Percentiles rank a stretch among this genome's conserved stretches.
These are phyloP conservation scores for Xylota sylvarum DNA, from an alignment of 2,888 invertebrate genomes.

Conservation along the genomic window DNA sequence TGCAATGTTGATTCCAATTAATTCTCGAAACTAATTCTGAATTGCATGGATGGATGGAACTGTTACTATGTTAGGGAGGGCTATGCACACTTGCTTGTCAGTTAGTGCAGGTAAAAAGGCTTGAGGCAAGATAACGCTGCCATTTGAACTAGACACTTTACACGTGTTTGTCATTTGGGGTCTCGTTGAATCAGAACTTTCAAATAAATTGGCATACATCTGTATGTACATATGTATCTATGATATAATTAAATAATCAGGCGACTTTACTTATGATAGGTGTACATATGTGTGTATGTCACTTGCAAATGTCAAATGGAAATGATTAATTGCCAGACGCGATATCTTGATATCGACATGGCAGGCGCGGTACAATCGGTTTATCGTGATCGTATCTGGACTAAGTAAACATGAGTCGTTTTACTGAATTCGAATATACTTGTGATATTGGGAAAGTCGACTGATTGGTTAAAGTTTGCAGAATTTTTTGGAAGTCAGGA, in stretches of 20 bases:
- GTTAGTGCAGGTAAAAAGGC: not conserved
- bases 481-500: not conserved
- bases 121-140: constrained; percentile 22
- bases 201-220: constrained; percentile 4
- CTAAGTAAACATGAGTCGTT: not conserved
- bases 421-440: not conserved
- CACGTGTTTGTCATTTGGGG: constrained; percentile 1
- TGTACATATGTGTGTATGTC: not conserved
- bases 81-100: constrained; percentile 6
- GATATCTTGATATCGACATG: constrained; percentile 8
- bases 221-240: too few species aligned
- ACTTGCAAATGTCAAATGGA: constrained; percentile 17
- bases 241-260: not conserved
- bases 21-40: not conserved
- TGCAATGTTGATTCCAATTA: not conserved
- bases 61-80: not conserved
- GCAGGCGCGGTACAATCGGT: not conserved
- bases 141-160: constrained; percentile 39
- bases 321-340: constrained; percentile 24
- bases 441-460: not conserved
- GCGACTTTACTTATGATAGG: constrained; percentile 16
- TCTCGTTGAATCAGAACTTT: constrained; percentile 7
- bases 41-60: constrained; percentile 1
- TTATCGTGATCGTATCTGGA: constrained; percentile 16
- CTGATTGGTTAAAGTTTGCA: not conserved